Conservation (phyloP, 2,113 vertebrate genomes). For the Vidua macroura region DNA sequence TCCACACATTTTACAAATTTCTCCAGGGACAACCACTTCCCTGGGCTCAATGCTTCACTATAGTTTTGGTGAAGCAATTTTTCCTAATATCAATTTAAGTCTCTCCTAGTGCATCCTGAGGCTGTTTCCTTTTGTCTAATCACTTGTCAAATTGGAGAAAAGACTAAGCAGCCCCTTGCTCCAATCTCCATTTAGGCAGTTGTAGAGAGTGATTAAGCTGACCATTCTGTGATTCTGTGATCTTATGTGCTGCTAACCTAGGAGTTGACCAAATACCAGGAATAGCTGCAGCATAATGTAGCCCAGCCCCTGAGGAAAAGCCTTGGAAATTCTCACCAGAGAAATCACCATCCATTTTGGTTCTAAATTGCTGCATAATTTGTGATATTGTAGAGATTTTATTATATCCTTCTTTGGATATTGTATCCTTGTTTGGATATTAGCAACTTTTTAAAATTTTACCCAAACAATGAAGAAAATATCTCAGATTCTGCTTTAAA, state of each 20-base stretch:
- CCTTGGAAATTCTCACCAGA: background rate
- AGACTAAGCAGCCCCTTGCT: rapidly evolving
- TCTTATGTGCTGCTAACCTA: background rate
- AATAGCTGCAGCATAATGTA: background rate
- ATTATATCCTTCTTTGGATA: background rate
- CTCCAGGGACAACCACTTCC: background rate
- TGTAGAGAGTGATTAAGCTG: no score
- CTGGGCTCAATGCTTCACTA: background rate
- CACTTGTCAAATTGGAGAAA: background rate
- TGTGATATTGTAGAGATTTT: background rate
- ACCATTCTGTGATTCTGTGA: background rate
- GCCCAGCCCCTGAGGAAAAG: background rate
- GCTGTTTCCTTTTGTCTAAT: background rate
- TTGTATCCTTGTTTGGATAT: background rate
- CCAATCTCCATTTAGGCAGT: background rate
- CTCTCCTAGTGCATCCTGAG: background rate
- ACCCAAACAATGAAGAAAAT: background rate
- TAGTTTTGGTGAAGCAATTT: background rate
- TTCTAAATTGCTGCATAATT: background rate
- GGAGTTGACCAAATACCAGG: background rate
- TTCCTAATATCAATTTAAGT: background rate
- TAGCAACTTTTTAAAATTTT: background rate
- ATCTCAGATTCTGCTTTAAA: background rate
- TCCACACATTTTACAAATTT: background rate
- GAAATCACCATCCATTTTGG: background rate